Evolutionary conservation across 2,888 invertebrate species (phyloP).

Genomic region (Chloromyia formosa): DNA sequence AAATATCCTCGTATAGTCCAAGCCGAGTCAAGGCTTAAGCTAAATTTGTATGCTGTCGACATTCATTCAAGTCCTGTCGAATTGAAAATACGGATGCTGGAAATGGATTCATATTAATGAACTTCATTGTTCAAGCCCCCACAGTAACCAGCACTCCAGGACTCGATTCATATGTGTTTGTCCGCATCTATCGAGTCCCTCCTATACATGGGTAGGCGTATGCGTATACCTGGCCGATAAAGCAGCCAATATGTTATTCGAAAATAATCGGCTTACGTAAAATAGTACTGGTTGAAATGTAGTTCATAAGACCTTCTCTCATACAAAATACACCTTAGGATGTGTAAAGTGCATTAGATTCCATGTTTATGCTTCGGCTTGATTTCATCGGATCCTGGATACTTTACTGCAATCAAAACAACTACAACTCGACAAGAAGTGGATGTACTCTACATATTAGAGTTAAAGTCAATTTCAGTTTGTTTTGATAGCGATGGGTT

Average conservation of each 20-base stretch:
- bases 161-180: not conserved
- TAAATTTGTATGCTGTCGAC: not conserved
- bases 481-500: too few species aligned
- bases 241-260: conserved; percentile 9
- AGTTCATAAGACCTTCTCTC: not conserved
- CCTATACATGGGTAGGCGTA: not conserved
- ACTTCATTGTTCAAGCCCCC: not conserved
- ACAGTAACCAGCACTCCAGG: not conserved
- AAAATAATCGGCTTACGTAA: conserved; percentile 8
- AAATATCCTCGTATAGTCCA: not conserved
- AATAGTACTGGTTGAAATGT: not conserved
- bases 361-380: too few species aligned
- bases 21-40: too few species aligned
- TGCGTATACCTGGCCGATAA: not conserved
- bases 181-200: too few species aligned
- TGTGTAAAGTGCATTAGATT: too few species aligned
- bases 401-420: too few species aligned
- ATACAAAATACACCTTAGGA: too few species aligned
- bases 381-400: too few species aligned
- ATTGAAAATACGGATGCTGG: not conserved
- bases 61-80: not conserved
- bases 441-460: too few species aligned
- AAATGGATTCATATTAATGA: not conserved
- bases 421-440: too few species aligned
- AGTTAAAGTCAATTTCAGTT: too few species aligned